These are phyloP conservation scores for Parapristionchus giblindavisi DNA, from an alignment of 2,888 invertebrate species.

Conservation along the genomic window DNA sequence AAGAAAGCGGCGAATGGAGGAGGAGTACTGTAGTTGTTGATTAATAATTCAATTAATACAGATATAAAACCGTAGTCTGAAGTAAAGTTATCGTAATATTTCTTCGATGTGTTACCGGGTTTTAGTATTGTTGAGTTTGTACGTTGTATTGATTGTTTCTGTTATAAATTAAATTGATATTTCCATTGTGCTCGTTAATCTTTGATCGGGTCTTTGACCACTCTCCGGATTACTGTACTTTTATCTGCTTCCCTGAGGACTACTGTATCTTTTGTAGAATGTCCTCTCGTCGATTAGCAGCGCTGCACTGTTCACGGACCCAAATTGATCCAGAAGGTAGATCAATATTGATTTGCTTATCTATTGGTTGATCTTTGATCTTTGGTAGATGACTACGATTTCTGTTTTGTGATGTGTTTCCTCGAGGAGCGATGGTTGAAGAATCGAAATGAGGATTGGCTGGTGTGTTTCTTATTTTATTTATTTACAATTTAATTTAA, in stretches of 20 bases:
- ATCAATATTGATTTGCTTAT: too few species aligned
- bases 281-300: slow-evolving; percentile 28
- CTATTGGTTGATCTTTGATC: neutral
- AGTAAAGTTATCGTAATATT: too few species aligned
- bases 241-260: neutral
- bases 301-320: slow-evolving; percentile 3
- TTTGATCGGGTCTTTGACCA: neutral
- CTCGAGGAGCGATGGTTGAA: slow-evolving; percentile 49
- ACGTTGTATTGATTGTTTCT: neutral
- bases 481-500: too few species aligned
- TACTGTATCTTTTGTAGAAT: neutral
- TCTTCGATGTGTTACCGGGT: too few species aligned
- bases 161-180: neutral
- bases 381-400: slow-evolving; percentile 34
- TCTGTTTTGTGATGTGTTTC: slow-evolving; percentile 32
- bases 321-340: slow-evolving; percentile 37
- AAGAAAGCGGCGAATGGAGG: neutral
- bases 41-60: too few species aligned
- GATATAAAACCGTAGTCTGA: too few species aligned
- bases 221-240: neutral
- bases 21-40: neutral
- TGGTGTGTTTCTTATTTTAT: neutral
- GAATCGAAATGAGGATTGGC: slow-evolving; percentile 47
- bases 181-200: neutral
- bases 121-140: too few species aligned